Base-by-base conservation (phyloP, 2,888 invertebrate species). In the Cremastinae sp. region DNA sequence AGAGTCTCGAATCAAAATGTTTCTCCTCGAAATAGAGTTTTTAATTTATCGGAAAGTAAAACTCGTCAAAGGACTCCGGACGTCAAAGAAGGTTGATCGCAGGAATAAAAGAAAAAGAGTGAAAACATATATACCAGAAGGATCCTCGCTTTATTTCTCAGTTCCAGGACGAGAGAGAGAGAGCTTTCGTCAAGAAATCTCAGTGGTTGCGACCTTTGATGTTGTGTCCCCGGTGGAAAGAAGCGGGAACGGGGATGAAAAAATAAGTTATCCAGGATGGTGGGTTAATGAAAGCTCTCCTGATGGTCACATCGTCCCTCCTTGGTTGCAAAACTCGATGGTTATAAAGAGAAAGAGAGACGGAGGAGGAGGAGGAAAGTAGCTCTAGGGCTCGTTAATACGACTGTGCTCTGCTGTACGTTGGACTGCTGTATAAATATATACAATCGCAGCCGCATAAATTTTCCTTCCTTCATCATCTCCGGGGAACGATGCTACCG, bases 241-340 rank as follows among this genome's bases (percentile, higher is more conserved):
- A 35, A 39, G 49, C 22, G 51, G 71, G 18, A 49, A 43, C 5
- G 51, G 58, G 43, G 37, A 14, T 10, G 49, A 66, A 53, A 66
- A 59, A 65, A 70, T 47, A 69, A 65, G 65, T 53, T 65, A 16
- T 47, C 51, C 69, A 8, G n/a, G 41, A 39, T 58, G 69, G 35
- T 51, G 75, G 53, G 66, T 49, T 75, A 72, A 76, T 72, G 72
- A 72, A 76, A 72, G 72, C 72, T 69, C 62, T 72, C 41, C 51
- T 43, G n/a, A n/a, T n/a, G 51, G 22, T 59, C 59, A 43, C 39
- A 22, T 43, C 56, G 53, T 14, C 39, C 4, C 53, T 22, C n/a
- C 35, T 49, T 45, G 51, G 51, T 18, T 12, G 39, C 20, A 37
- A 12, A 53, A 28, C 37, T 2, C 37, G 16, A 1, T 28, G 41